Conservation (phyloP, 2,113 vertebrate genomes). For the Pterophyllum scalare region DNA sequence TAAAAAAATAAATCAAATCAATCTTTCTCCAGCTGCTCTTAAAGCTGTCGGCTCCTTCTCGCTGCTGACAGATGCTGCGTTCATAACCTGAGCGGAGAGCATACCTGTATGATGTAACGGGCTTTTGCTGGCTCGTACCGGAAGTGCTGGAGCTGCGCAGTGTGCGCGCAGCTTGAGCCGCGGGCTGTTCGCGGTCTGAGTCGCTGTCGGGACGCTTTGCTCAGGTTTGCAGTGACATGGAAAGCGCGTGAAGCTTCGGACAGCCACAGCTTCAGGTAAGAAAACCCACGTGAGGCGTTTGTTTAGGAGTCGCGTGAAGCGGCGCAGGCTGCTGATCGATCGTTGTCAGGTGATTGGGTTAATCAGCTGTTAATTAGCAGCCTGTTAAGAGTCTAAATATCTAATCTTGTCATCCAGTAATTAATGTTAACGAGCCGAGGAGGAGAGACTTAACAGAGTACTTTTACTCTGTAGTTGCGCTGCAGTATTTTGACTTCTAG, state of each 20-base stretch:
- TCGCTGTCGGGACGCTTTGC: neutral
- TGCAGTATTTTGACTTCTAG: too few relatives aligned
- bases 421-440: neutral
- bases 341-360: neutral
- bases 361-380: neutral
- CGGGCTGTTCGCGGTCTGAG: neutral
- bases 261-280: slow-evolving; percentile 57
- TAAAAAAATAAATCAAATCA: too few relatives aligned
- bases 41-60: too few relatives aligned
- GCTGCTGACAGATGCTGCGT: too few relatives aligned
- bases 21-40: too few relatives aligned
- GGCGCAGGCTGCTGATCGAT: neutral
- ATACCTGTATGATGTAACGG: too few relatives aligned
- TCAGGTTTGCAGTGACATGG: slow-evolving; percentile 27
- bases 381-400: neutral
- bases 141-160: neutral
- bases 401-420: neutral
- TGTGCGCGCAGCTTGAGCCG: neutral
- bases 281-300: neutral
- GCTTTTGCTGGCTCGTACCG: neutral
- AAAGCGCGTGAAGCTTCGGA: slow-evolving; percentile 31
- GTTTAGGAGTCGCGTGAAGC: neutral
- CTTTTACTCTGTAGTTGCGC: neutral
- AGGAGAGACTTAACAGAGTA: neutral
- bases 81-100: too few relatives aligned